These are phyloP conservation scores for Halichoerus grypus DNA, from an alignment of 2,113 vertebrate species.

Conservation along the genomic window DNA sequence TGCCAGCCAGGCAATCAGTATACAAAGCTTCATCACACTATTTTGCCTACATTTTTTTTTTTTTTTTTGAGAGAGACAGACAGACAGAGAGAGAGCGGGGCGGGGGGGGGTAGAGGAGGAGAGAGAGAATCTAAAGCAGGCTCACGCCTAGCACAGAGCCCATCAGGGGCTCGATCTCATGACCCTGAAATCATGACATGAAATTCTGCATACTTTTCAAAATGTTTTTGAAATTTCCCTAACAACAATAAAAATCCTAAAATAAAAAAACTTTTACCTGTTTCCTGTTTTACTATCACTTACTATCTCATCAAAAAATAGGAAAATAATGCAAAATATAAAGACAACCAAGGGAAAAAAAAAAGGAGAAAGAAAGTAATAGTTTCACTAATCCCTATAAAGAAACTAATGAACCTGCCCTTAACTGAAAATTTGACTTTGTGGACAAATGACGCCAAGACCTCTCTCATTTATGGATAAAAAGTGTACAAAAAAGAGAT, in stretches of 20 bases:
- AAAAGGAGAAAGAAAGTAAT: neutral
- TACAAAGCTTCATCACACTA: too few species aligned
- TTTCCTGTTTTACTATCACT: neutral
- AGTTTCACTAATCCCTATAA: neutral
- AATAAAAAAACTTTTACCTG: neutral
- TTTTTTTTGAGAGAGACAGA: neutral
- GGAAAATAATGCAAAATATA: neutral
- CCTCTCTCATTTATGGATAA: neutral
- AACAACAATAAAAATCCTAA: neutral
- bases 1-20: accelerated
- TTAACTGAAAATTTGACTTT: neutral
- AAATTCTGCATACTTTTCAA: neutral
- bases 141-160: neutral
- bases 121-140: neutral
- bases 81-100: accelerated
- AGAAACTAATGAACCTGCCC: neutral
- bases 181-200: neutral
- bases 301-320: slow-evolving; percentile 37
- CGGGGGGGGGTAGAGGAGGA: neutral
- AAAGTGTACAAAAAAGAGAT: neutral
- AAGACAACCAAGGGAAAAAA: neutral
- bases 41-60: neutral
- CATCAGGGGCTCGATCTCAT: neutral
- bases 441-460: neutral
- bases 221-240: neutral